Percentiles rank a stretch among this genome's conserved stretches.
Conservation (phyloP, 2,797 vertebrate species). For the Crotalus adamanteus region DNA sequence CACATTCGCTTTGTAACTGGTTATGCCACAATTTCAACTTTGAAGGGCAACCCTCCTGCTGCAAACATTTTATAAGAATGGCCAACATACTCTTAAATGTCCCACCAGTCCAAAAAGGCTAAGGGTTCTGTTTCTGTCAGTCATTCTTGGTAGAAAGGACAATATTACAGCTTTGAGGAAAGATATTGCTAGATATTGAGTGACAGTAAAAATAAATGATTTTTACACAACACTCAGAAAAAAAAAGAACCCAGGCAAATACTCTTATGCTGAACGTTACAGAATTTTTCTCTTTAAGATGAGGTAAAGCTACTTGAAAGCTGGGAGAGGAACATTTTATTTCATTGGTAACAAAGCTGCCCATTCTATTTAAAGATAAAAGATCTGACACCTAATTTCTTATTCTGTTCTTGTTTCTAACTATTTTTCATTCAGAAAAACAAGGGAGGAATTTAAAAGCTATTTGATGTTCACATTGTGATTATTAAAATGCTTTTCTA, state of each 20-base stretch:
- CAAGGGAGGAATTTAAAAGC: conserved; percentile 53
- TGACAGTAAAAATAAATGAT: not conserved
- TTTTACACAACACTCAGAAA: not conserved
- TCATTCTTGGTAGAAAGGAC: not conserved
- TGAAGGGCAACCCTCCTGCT: not conserved
- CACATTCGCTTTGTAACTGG: not conserved
- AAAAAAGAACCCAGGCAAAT: not conserved
- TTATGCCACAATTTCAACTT: not conserved
- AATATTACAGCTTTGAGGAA: not conserved
- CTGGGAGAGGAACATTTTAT: not conserved
- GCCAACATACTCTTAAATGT: not conserved
- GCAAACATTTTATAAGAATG: not conserved
- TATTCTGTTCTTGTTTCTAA: conserved; percentile 45
- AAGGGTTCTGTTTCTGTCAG: not conserved
- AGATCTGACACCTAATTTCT: conserved; percentile 37
- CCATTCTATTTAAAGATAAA: not conserved
- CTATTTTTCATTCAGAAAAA: conserved; percentile 49
- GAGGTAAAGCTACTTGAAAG: not conserved
- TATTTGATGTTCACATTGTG: conserved; percentile 53
- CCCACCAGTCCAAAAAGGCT: not conserved
- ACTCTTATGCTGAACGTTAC: not conserved
- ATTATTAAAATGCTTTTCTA: conserved; percentile 59
- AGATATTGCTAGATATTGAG: not conserved
- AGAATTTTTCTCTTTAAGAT: not conserved
- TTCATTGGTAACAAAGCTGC: not conserved